Conservation (phyloP, 2,888 invertebrate species). For the Polylopha cassiicola region DNA sequence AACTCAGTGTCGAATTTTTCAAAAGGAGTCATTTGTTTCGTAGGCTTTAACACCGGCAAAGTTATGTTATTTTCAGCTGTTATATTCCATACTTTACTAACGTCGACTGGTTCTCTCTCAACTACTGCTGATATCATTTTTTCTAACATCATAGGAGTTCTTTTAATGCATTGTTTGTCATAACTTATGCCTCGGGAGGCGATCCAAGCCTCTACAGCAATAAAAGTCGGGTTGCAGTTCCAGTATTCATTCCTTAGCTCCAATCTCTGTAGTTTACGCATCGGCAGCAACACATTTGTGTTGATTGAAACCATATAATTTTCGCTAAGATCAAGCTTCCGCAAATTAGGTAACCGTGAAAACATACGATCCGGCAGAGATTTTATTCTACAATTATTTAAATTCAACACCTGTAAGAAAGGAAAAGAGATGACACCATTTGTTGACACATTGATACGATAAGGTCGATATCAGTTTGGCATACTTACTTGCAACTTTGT, state of each 20-base stretch:
- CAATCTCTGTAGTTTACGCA: slow-evolving; percentile 68
- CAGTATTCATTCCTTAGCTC: slow-evolving; percentile 76
- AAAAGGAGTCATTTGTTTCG: slow-evolving; percentile 47
- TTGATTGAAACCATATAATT: slow-evolving; percentile 78
- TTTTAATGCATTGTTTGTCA: slow-evolving; percentile 61
- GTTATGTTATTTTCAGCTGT: slow-evolving; percentile 39
- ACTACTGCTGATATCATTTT: slow-evolving; percentile 72
- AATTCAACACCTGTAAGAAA: slow-evolving; percentile 70
- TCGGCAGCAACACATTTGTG: slow-evolving; percentile 60
- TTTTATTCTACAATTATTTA: slow-evolving; percentile 78
- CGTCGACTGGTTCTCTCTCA: slow-evolving; percentile 54
- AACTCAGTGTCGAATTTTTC: slow-evolving; percentile 63
- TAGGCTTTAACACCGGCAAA: slow-evolving; percentile 26
- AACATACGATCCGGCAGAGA: slow-evolving; percentile 72
- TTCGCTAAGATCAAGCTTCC: slow-evolving; percentile 76
- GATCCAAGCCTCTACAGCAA: slow-evolving; percentile 62
- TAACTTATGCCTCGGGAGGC: slow-evolving; percentile 55
- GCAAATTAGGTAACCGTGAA: slow-evolving; percentile 72
- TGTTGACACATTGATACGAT: background rate
- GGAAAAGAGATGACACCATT: background rate
- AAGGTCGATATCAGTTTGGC: slow-evolving; percentile 15
- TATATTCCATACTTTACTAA: slow-evolving; percentile 62
- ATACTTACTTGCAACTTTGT: slow-evolving; percentile 69
- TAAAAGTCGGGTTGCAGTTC: slow-evolving; percentile 70
- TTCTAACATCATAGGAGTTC: slow-evolving; percentile 72